Evolutionary conservation across 2,113 vertebrate genomes (phyloP), one percentile per base, ranked within the genome.

Genomic region (Chauna torquata): DNA sequence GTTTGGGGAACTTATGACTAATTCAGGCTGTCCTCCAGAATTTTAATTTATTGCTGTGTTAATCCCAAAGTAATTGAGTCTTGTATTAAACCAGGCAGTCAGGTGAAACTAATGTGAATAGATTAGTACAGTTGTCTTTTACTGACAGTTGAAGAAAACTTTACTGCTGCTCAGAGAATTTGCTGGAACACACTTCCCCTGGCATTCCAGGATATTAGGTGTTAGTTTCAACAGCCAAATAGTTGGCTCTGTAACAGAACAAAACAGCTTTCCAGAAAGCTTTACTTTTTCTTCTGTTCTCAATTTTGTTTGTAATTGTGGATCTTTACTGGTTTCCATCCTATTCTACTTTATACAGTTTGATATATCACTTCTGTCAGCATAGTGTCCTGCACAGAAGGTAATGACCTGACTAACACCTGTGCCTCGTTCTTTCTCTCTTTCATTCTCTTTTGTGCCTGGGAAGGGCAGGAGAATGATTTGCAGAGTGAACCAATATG

Each of bases 91-190:
- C 61, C 42, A 86, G 88, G 82, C 88, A 95, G 32, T 91, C 91
- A 92, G 24, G 44, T 97, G 93, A 96, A 97, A 92, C 86, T 93
- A 95, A 96, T 90, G 79, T 86, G 83, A 95, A 82, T 86, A 88
- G 34, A 90, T 95, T 82, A 49, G 76, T 91, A n/a, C 45, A 70
- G 82, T 76, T 92, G 50, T 88, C 83, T 80, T 82, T 23, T 88
- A 71, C 78, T 88, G 66, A 92, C 49, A 91, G 64, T 95, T 54
- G 54, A 81, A 78, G 69, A 91, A 74, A 90, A 75, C 17, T 92
- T 93, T 61, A 38, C 45, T 90, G 62, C 77, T 92, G 28, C 79
- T 93, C 49, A 70, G 24, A 88, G 38, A 74, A 70, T 86, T 93
- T 45, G 30, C 42, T 54, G 52, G 30, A 79, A 86, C 38, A 20